phyloP scores from a whole-genome alignment of 2,888 invertebrate species.

The Xestia rhomboidea region DNA sequence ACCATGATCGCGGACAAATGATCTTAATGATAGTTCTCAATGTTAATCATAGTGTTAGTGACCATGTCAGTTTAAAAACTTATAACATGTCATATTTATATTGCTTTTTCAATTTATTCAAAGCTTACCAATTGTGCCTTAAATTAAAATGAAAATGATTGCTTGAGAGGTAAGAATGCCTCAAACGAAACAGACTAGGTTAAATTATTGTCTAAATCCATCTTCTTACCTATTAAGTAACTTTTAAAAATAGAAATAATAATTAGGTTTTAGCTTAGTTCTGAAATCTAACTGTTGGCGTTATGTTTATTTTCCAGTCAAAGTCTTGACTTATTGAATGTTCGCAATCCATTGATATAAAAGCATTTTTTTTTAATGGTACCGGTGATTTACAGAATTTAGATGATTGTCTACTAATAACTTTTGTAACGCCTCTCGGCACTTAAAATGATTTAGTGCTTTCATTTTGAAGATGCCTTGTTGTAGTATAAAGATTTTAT shows the following conservation, averaged over 20 bases:
- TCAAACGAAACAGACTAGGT: not conserved
- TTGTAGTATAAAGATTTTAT: too few species aligned
- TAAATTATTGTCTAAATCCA: not conserved
- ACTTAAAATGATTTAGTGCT: not conserved
- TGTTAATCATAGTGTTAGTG: too few species aligned
- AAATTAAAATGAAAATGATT: not conserved
- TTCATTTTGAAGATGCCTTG: too few species aligned
- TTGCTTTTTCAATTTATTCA: not conserved
- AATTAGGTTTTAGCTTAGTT: not conserved
- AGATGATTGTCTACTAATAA: not conserved
- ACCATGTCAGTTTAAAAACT: too few species aligned
- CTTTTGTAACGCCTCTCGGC: not conserved
- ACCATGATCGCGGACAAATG: too few species aligned
- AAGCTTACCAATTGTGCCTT: slow-evolving; percentile 17
- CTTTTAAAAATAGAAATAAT: not conserved
- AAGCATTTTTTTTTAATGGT: not conserved
- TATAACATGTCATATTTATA: not conserved
- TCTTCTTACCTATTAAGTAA: not conserved
- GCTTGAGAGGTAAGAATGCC: not conserved
- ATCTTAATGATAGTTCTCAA: too few species aligned
- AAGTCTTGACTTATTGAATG: not conserved
- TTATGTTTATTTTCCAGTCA: not conserved
- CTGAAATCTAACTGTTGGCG: not conserved
- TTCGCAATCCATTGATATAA: not conserved
- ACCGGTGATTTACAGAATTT: not conserved